These are phyloP conservation scores for Lepus oiostolus DNA, from an alignment of 2,797 vertebrate genomes.

Conservation along the genomic window DNA sequence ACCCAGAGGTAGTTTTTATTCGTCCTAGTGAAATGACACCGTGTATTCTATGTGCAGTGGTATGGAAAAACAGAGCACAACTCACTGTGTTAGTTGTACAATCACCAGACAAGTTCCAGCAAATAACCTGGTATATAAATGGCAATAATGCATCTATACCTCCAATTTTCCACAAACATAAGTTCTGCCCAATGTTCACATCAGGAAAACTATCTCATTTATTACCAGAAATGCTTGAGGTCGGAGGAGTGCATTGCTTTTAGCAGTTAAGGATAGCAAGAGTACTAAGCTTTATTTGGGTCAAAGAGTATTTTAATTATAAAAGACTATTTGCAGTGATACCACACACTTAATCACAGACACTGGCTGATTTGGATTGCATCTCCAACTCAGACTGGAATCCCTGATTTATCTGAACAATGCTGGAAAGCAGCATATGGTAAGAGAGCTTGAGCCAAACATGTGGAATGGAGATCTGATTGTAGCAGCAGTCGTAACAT, in stretches of 20 bases:
- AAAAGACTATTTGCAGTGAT: conserved; percentile 1
- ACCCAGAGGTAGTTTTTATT: not conserved
- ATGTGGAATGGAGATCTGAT: not conserved
- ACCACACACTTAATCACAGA: not conserved
- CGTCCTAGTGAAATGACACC: conserved; percentile 11
- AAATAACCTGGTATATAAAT: not conserved
- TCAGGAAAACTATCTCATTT: not conserved
- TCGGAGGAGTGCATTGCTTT: conserved; percentile 23
- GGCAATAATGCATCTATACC: not conserved
- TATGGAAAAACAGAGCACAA: conserved; percentile 3
- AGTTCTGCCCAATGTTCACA: not conserved
- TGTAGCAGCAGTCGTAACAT: not conserved
- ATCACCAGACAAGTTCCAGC: not conserved
- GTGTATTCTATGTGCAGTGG: not conserved
- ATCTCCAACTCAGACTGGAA: not conserved
- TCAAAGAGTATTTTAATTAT: conserved; percentile 58
- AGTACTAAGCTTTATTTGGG: conserved; percentile 12
- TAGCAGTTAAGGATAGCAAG: not conserved
- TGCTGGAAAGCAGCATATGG: not conserved
- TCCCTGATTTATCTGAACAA: not conserved
- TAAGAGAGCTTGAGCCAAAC: not conserved
- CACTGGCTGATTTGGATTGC: not conserved
- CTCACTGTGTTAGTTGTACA: not conserved
- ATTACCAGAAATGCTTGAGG: not conserved
- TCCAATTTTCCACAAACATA: not conserved